phyloP scores from a whole-genome alignment of 1,140 invertebrate genomes.

The Globodera rostochiensis region DNA sequence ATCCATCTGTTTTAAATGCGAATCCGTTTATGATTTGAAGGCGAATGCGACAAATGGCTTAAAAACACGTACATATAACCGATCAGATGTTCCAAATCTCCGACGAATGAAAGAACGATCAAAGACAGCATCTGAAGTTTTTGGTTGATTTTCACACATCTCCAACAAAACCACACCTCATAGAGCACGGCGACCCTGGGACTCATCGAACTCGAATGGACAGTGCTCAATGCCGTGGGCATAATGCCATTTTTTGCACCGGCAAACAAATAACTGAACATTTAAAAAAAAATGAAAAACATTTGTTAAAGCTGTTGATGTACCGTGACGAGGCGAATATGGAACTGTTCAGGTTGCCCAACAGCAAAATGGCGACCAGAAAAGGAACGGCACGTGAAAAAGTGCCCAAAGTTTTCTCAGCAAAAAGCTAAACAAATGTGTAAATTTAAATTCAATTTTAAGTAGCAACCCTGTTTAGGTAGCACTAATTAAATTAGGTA shows the following conservation, averaged over 20 bases:
- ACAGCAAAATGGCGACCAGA: conserved; percentile 53
- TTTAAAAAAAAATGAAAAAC: conserved; percentile 2
- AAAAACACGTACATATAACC: conserved; percentile 51
- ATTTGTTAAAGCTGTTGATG: not conserved
- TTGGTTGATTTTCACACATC: conserved; percentile 17
- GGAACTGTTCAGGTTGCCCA: conserved; percentile 57
- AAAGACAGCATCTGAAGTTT: conserved; percentile 44
- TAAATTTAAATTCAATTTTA: too few species aligned
- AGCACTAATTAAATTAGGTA: too few species aligned
- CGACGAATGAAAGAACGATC: conserved; percentile 54
- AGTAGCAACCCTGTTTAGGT: too few species aligned
- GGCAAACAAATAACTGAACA: conserved; percentile 49
- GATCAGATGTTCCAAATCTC: conserved; percentile 58
- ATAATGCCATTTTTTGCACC: conserved; percentile 48
- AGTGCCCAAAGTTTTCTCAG: conserved; percentile 45
- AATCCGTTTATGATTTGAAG: too few species aligned
- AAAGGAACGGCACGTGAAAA: conserved; percentile 56
- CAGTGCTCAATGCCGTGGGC: conserved; percentile 43
- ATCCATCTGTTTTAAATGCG: too few species aligned
- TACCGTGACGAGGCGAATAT: conserved; percentile 53
- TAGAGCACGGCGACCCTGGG: conserved; percentile 53
- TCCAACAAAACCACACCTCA: conserved; percentile 39
- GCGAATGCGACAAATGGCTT: too few species aligned
- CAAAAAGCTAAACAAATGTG: conserved; percentile 44
- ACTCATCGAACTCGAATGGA: conserved; percentile 43